A percentile compares a stretch with the other conserved stretches of the same genome.
Conservation (phyloP, 2,113 vertebrate species). For the Tyto alba region DNA sequence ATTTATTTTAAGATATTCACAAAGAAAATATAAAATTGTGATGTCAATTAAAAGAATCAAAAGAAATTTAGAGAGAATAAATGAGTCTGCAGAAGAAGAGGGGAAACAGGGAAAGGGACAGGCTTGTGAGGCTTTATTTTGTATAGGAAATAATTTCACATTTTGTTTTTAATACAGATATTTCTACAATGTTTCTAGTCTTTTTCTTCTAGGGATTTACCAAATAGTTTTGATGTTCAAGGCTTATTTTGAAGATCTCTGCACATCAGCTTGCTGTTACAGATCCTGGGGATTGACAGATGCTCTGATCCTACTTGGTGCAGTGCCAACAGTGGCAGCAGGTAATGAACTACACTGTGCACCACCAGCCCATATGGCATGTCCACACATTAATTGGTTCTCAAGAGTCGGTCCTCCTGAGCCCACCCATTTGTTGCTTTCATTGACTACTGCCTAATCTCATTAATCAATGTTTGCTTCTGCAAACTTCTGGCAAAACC, state of each 20-base stretch:
- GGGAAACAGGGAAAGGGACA: not conserved
- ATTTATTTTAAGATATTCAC: not conserved
- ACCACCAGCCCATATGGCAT: conserved; percentile 8
- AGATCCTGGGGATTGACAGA: not conserved
- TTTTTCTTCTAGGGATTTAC: not conserved
- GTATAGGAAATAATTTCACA: not conserved
- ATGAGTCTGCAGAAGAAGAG: not conserved
- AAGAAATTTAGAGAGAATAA: not conserved
- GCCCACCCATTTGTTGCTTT: conserved; percentile 1
- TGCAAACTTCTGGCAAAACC: not conserved
- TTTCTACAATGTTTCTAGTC: not conserved
- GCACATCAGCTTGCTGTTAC: not conserved
- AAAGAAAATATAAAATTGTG: not conserved
- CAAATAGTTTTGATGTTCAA: not conserved
- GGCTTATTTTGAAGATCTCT: not conserved
- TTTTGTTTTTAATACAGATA: not conserved
- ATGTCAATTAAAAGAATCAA: not conserved
- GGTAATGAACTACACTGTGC: not conserved
- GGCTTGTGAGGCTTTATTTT: not conserved
- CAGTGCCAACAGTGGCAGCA: conserved; percentile 29
- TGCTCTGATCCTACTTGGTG: conserved; percentile 7
- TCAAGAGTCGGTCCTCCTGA: conserved; percentile 7
- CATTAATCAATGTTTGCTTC: not conserved
- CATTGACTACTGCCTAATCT: not conserved
- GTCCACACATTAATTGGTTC: conserved; percentile 34